phyloP scores from a whole-genome alignment of 23 tunicate species.

The Ascidia mentula region DNA sequence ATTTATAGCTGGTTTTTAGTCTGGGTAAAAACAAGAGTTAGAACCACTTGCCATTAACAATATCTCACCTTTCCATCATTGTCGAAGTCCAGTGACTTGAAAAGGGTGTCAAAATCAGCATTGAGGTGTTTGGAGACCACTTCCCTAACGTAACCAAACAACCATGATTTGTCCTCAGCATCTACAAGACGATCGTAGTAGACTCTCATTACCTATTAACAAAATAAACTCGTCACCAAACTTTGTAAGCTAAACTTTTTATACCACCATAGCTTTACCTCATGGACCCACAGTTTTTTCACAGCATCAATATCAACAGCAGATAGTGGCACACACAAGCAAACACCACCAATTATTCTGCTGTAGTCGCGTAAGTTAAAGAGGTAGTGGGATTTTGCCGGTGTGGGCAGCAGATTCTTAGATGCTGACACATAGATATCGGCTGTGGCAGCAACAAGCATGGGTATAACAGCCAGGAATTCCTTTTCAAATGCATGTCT shows the following conservation, averaged over 20 bases:
- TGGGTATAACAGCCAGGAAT: slow-evolving; percentile 31
- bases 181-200: slow-evolving; percentile 97
- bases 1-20: too few species aligned
- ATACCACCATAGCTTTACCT: slow-evolving; percentile 93
- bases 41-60: too few species aligned
- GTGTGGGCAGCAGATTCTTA: slow-evolving; percentile 90
- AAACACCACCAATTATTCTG: slow-evolving; percentile 88
- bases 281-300: slow-evolving; percentile 62
- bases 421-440: slow-evolving; percentile 69
- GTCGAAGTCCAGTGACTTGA: slow-evolving; percentile 72
- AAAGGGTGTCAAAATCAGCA: slow-evolving; percentile 59
- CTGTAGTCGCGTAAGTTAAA: slow-evolving; percentile 94
- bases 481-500: slow-evolving; percentile 43
- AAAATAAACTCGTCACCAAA: slow-evolving; percentile 77
- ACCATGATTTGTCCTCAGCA: slow-evolving; percentile 80
- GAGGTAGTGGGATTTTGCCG: slow-evolving; percentile 94
- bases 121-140: slow-evolving; percentile 40
- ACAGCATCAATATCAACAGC: slow-evolving; percentile 47
- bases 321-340: slow-evolving; percentile 78
- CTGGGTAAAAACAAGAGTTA: too few species aligned
- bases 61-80: slow-evolving; percentile 69
- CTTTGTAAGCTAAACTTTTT: slow-evolving; percentile 91
- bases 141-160: slow-evolving; percentile 44
- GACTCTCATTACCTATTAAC: slow-evolving; percentile 95
- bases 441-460: slow-evolving; percentile 36